Conservation (phyloP, 2,888 invertebrate genomes). For the Pseudoips prasinana region DNA sequence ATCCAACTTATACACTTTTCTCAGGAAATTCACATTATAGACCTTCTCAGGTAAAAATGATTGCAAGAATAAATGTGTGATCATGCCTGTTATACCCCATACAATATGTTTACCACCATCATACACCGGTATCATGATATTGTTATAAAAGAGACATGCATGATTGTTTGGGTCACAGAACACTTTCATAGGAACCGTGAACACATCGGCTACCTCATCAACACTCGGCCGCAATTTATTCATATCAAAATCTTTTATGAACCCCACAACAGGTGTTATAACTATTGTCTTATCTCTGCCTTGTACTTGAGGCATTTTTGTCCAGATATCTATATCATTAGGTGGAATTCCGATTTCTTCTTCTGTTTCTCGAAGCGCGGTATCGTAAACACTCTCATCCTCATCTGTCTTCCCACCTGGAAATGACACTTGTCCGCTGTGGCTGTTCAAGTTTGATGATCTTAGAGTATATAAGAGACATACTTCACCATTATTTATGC, state of each 20-base stretch:
- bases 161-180: constrained; percentile 83
- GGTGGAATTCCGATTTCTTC: constrained; percentile 91
- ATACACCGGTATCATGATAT: constrained; percentile 74
- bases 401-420: constrained; percentile 91
- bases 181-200: constrained; percentile 85
- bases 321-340: constrained; percentile 86
- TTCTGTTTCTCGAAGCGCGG: constrained; percentile 93
- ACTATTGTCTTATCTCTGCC: constrained; percentile 68
- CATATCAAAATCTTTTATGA: constrained; percentile 72
- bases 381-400: constrained; percentile 83
- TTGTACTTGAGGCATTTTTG: constrained; percentile 56
- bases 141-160: constrained; percentile 84
- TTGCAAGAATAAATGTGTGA: constrained; percentile 85
- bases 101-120: constrained; percentile 82
- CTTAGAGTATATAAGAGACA: constrained; percentile 92
- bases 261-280: constrained; percentile 88
- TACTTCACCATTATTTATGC: constrained; percentile 85
- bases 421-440: constrained; percentile 93
- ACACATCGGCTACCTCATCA: constrained; percentile 90
- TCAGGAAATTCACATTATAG: constrained; percentile 54
- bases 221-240: constrained; percentile 81
- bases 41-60: constrained; percentile 52
- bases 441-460: constrained; percentile 86
- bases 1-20: constrained; percentile 43
- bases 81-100: constrained; percentile 90